A percentile compares a stretch with the other conserved stretches of the same genome.
These are phyloP conservation scores for Progne subis DNA, from an alignment of 2,113 vertebrate genomes.

Conservation along the genomic window DNA sequence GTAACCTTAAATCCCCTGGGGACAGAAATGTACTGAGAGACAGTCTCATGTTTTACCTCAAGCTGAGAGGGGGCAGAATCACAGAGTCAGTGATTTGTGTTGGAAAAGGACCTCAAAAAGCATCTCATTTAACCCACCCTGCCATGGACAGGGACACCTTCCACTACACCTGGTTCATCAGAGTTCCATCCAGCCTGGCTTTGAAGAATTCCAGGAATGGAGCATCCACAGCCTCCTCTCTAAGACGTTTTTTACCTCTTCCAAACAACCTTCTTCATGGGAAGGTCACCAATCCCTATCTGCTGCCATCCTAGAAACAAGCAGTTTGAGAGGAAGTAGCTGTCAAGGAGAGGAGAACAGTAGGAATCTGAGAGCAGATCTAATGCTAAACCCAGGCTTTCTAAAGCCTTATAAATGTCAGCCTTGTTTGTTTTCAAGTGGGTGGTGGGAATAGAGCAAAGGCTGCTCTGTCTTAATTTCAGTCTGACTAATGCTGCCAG, in stretches of 20 bases:
- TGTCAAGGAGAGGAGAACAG: neutral
- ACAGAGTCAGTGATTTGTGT: neutral
- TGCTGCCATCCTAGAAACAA: neutral
- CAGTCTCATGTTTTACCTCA: neutral
- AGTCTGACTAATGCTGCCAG: neutral
- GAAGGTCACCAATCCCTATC: neutral
- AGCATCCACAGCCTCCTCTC: neutral
- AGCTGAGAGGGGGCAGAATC: neutral
- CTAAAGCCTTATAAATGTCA: constrained; percentile 16
- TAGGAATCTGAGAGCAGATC: neutral
- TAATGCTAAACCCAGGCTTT: neutral
- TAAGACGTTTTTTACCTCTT: neutral
- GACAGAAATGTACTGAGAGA: neutral
- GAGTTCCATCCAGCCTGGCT: neutral
- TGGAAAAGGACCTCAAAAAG: neutral
- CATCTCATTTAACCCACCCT: neutral
- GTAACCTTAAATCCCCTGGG: neutral
- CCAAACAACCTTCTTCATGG: neutral
- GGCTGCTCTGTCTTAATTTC: neutral
- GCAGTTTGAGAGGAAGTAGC: neutral
- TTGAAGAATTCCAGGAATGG: neutral
- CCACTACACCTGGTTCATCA: neutral
- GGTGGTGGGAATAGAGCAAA: neutral
- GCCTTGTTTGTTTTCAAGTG: neutral
- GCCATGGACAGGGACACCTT: neutral